Evolutionary conservation across 2,113 vertebrate species (phyloP), one percentile per base, ranked within the genome.

Genomic region (Seriola rivoliana): DNA sequence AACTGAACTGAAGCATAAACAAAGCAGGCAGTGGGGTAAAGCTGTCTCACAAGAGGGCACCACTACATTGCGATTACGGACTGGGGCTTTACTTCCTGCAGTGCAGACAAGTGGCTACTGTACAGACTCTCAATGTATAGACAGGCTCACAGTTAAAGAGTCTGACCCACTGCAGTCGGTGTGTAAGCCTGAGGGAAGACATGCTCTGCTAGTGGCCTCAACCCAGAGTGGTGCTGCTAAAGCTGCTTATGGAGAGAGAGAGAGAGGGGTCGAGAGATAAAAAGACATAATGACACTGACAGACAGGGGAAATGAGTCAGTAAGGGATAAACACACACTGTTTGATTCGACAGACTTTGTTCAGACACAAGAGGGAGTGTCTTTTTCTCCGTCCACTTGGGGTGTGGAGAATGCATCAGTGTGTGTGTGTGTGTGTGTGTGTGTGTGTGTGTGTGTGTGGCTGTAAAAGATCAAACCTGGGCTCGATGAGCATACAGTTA

Each of bases 231-330:
- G 60, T 2, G 62, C 78, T 71, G 82, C 48, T 23, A 86, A 82
- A 85, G 86, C 89, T 90, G 84, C 86, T 88, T 78, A 82, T 12
- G 5, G 25, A 23, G 25, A 23, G 73, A 1, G 80, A 71, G 65
- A 40, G 40, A 54, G 71, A 40, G 46, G 38, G 55, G 46, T 19
- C 1, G 29, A 71, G 25, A 67, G 62, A 77, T 34, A 85, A 14
- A 81, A 38, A 40, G 57, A 72, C 5, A 40, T 80, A 74, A 75
- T 79, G 78, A 83, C 72, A 78, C 44, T 78, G 76, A 84, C 46
- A 89, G 76, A 74, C 55, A 73, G 70, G 86, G 73, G 78, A 84
- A 91, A 88, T 75, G 86, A 89, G 78, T 86, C 62, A 65, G 82
- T 85, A 78, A 82, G 77, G 85, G 77, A 79, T 79, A 55, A 79